These are phyloP conservation scores for Amazona vittata DNA, from an alignment of 2,113 vertebrate genomes.

Conservation along the genomic window DNA sequence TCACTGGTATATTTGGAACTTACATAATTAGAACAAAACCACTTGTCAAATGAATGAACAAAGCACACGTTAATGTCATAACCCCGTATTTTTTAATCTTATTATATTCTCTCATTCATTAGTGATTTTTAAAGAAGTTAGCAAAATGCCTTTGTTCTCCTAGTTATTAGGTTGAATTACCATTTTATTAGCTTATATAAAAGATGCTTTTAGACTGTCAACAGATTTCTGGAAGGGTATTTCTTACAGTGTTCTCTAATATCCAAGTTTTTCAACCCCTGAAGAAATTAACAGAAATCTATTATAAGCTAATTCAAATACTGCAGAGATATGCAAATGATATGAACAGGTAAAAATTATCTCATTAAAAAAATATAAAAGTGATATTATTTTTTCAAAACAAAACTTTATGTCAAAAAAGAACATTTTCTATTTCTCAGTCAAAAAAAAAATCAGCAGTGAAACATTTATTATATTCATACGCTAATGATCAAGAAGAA, in stretches of 20 bases:
- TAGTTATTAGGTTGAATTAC: constrained; percentile 15
- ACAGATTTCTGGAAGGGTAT: background rate
- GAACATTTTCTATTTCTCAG: background rate
- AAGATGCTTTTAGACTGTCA: constrained; percentile 31
- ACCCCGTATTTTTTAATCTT: background rate
- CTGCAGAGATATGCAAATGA: background rate
- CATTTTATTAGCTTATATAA: constrained; percentile 45
- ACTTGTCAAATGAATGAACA: constrained; percentile 54
- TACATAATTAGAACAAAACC: constrained; percentile 49
- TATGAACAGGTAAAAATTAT: background rate
- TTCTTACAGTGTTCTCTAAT: background rate
- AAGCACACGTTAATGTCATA: constrained; percentile 45
- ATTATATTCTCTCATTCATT: constrained; percentile 24
- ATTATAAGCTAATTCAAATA: background rate
- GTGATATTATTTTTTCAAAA: background rate
- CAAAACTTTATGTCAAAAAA: background rate
- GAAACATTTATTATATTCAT: background rate
- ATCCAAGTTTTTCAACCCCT: background rate
- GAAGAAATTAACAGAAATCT: background rate
- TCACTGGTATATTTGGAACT: constrained; percentile 43
- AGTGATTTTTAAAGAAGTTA: background rate
- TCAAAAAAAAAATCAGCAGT: background rate
- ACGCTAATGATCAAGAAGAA: background rate
- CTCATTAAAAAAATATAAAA: background rate
- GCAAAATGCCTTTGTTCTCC: constrained; percentile 25